Conservation (phyloP, 2,888 invertebrate species). For the Eulithis prunata region DNA sequence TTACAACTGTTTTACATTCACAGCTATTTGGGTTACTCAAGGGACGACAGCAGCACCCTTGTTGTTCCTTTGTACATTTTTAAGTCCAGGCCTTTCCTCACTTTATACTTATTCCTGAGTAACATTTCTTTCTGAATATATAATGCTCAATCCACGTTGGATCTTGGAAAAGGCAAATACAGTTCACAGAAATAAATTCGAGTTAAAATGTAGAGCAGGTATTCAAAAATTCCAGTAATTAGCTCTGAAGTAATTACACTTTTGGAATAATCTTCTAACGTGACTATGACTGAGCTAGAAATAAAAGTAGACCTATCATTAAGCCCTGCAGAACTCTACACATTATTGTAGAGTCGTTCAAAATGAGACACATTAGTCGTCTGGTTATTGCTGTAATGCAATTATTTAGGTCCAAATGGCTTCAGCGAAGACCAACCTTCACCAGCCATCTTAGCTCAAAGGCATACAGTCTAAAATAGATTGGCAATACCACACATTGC, state of each 20-base stretch:
- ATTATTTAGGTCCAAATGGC: conserved; percentile 54
- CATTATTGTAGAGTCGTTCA: neutral
- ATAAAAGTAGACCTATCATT: conserved; percentile 6
- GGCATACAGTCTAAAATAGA: conserved; percentile 46
- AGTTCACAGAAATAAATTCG: no score
- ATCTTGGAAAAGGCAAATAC: neutral
- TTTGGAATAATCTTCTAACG: no score
- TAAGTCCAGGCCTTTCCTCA: neutral
- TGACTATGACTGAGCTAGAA: neutral
- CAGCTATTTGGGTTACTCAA: neutral
- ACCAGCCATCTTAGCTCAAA: conserved; percentile 37
- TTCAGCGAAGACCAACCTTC: conserved; percentile 46
- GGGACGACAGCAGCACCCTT: neutral
- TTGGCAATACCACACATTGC: conserved; percentile 43
- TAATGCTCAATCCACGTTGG: neutral
- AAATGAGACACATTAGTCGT: conserved; percentile 18
- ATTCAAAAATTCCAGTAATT: neutral
- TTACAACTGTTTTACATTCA: neutral
- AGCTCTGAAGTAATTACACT: neutral
- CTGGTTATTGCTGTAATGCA: conserved; percentile 53
- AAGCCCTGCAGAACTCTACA: conserved; percentile 11
- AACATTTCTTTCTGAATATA: neutral
- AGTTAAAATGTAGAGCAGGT: no score
- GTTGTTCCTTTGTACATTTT: neutral
- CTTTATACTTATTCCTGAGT: neutral